phyloP scores from a whole-genome alignment of 92 coral and sea anemone species.

The Epizoanthus scotinus region DNA sequence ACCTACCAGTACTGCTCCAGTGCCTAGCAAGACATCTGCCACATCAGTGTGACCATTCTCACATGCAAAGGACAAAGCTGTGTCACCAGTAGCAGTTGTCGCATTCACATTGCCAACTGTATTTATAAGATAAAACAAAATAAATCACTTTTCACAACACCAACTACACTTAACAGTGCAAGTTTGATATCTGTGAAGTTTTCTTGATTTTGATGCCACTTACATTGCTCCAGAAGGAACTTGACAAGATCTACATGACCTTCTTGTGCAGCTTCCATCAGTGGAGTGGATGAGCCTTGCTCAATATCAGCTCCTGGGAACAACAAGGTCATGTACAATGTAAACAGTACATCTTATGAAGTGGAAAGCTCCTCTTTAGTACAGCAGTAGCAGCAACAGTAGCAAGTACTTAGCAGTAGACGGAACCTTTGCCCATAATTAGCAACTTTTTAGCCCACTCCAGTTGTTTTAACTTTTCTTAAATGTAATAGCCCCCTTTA shows the following conservation, averaged over 20 bases:
- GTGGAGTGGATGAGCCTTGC: conserved; percentile 98
- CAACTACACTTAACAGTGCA: neutral
- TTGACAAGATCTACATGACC: conserved; percentile 98
- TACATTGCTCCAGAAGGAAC: conserved; percentile 90
- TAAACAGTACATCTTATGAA: neutral
- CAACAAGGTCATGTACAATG: neutral
- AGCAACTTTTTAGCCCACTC: no score
- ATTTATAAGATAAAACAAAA: neutral
- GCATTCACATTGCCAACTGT: conserved; percentile 93
- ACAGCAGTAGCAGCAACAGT: no score
- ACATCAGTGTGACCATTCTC: conserved; percentile 99
- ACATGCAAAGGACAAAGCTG: conserved; percentile 97
- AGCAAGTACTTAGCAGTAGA: no score
- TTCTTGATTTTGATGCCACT: neutral
- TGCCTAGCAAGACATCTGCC: conserved; percentile 85
- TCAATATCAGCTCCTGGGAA: conserved; percentile 91
- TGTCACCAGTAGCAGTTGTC: conserved; percentile 96
- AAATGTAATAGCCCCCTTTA: no score
- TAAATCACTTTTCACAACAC: neutral
- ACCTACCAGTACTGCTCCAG: conserved; percentile 92
- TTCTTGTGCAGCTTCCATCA: conserved; percentile 99
- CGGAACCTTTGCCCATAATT: no score
- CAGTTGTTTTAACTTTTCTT: no score
- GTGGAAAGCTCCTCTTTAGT: no score
- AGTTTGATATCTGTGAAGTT: neutral